Percentiles rank a stretch among this genome's conserved stretches.
Conservation (phyloP, 92 coral and sea anemone genomes). For the Actinernus sp. region DNA sequence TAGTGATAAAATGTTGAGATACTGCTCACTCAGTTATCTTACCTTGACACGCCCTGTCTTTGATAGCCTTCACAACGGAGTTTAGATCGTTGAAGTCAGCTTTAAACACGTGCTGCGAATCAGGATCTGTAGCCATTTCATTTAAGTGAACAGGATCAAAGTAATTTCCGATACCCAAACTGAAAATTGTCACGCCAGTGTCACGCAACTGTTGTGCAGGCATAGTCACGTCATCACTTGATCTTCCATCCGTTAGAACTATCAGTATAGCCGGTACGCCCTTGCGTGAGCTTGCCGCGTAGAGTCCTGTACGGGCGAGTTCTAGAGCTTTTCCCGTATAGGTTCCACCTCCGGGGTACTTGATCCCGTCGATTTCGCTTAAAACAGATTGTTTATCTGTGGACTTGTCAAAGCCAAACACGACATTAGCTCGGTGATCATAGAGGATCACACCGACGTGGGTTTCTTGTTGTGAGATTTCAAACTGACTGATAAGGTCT, state of each 20-base stretch:
- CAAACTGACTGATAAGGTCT: constrained; percentile 43
- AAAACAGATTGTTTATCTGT: background rate
- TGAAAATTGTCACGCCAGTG: constrained; percentile 69
- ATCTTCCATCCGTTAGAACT: constrained; percentile 77
- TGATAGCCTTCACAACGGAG: constrained; percentile 45
- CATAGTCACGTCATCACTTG: constrained; percentile 57
- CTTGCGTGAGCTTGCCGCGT: constrained; percentile 50
- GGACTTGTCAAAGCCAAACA: constrained; percentile 1
- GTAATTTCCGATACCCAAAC: constrained; percentile 70
- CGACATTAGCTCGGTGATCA: constrained; percentile 1
- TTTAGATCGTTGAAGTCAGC: constrained; percentile 57
- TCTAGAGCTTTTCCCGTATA: constrained; percentile 70
- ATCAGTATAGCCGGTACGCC: constrained; percentile 68
- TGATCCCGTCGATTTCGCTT: background rate
- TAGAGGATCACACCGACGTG: constrained; percentile 64
- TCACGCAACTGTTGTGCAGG: constrained; percentile 86
- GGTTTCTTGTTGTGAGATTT: constrained; percentile 53
- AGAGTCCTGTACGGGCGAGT: constrained; percentile 60
- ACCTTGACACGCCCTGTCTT: constrained; percentile 78
- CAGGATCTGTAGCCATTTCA: constrained; percentile 91
- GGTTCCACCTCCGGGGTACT: constrained; percentile 65
- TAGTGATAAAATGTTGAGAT: too few relatives aligned
- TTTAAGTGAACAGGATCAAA: constrained; percentile 45
- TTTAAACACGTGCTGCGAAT: constrained; percentile 69
- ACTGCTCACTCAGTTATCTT: background rate